phyloP scores from a whole-genome alignment of 1,140 invertebrate species.

The Drosophila willistoni region DNA sequence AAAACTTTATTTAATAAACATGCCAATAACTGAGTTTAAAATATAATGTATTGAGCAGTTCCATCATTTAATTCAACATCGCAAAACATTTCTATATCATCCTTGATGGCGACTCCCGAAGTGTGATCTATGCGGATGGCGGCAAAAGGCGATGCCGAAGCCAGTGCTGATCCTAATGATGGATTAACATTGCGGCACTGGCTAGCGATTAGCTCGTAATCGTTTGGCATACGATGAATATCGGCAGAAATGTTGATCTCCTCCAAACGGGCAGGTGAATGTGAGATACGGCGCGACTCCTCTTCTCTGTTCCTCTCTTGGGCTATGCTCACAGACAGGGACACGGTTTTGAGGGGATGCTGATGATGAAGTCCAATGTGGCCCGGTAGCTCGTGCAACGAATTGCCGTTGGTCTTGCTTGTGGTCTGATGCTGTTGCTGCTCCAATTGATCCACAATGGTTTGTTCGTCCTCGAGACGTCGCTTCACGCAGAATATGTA shows the following conservation, averaged over 20 bases:
- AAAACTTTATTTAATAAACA: neutral
- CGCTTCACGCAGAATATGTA: conserved; percentile 36
- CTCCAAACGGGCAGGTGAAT: conserved; percentile 53
- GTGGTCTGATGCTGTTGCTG: neutral
- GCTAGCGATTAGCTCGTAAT: neutral
- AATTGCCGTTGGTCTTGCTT: neutral
- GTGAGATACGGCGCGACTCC: conserved; percentile 25
- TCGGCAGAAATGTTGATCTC: conserved; percentile 45
- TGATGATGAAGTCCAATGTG: neutral
- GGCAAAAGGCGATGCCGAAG: neutral
- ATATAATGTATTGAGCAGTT: conserved; percentile 18
- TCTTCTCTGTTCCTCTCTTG: neutral
- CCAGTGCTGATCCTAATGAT: too few species aligned
- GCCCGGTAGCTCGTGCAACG: too few species aligned
- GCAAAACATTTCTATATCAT: conserved; percentile 53
- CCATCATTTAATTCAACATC: conserved; percentile 34
- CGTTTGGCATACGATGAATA: conserved; percentile 35
- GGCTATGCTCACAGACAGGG: neutral
- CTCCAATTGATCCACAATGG: conserved; percentile 37
- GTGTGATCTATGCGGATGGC: conserved; percentile 3
- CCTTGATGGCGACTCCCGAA: conserved; percentile 41
- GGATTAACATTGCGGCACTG: too few species aligned
- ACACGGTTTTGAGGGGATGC: neutral
- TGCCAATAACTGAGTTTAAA: neutral
- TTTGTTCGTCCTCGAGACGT: conserved; percentile 41